Percentiles rank a stretch among this genome's conserved stretches.
These are phyloP conservation scores for Dysdera silvatica DNA, from an alignment of 1,140 invertebrate genomes.

Conservation along the genomic window DNA sequence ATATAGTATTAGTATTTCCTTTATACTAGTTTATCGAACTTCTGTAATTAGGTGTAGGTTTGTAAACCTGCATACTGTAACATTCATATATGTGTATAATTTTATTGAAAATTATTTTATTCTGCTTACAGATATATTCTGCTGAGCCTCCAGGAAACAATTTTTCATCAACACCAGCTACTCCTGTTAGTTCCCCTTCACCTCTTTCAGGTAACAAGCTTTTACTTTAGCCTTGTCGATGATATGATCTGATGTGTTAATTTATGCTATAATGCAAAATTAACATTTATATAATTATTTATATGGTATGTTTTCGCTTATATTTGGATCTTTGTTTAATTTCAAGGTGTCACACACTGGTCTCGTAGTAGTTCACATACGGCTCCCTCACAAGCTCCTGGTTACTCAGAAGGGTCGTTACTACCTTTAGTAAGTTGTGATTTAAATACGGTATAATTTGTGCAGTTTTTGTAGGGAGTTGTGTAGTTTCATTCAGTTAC, in stretches of 20 bases:
- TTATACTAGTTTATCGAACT: no score
- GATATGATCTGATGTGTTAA: no score
- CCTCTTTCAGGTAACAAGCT: constrained; percentile 44
- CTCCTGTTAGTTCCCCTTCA: constrained; percentile 48
- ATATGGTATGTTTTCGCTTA: no score
- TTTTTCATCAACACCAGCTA: constrained; percentile 77
- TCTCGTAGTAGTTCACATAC: constrained; percentile 18
- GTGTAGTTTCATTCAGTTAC: no score
- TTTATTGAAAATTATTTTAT: constrained; percentile 1
- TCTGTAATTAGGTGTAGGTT: no score
- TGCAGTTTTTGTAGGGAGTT: no score
- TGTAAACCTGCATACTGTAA: no score
- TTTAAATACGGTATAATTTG: no score
- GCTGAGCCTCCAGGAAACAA: constrained; percentile 82
- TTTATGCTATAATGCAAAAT: no score
- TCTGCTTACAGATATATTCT: constrained; percentile 63
- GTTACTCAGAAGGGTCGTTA: constrained; percentile 25
- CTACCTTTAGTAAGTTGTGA: constrained; percentile 24
- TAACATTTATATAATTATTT: no score
- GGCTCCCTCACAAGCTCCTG: constrained; percentile 17
- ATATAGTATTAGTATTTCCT: no score
- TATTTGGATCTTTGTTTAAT: background rate
- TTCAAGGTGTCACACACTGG: constrained; percentile 28
- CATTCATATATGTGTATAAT: no score
- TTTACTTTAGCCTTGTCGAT: background rate